These are phyloP conservation scores for Formica exsecta DNA, from an alignment of 1,140 invertebrate genomes.

Conservation along the genomic window DNA sequence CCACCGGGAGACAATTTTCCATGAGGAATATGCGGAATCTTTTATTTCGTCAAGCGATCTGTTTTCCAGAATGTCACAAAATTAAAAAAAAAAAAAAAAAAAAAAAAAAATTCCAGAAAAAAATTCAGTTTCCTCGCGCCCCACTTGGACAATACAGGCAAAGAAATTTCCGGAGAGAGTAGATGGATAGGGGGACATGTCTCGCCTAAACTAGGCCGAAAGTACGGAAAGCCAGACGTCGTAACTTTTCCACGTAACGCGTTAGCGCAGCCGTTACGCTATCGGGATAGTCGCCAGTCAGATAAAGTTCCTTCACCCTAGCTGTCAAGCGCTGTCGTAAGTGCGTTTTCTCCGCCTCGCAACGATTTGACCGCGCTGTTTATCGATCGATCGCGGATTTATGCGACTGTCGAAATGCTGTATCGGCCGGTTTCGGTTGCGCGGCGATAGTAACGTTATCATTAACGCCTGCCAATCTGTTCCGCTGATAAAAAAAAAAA, in stretches of 20 bases:
- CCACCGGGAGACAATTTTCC: too few relatives aligned
- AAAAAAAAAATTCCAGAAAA: too few relatives aligned
- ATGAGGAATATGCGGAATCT: too few relatives aligned
- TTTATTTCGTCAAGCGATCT: neutral
- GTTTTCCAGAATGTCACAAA: neutral
- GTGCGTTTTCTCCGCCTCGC: constrained; percentile 64
- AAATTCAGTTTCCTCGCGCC: too few relatives aligned
- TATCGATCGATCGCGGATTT: constrained; percentile 68
- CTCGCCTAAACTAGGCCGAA: constrained; percentile 46
- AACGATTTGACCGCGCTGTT: constrained; percentile 28
- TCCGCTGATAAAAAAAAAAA: constrained; percentile 28
- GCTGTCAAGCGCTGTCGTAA: constrained; percentile 55
- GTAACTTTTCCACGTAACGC: constrained; percentile 56
- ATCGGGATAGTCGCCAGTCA: constrained; percentile 60
- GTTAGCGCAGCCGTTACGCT: constrained; percentile 57
- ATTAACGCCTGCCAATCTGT: constrained; percentile 33
- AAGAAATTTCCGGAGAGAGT: constrained; percentile 43
- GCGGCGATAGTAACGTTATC: constrained; percentile 19
- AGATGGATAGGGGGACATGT: constrained; percentile 8
- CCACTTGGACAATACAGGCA: neutral
- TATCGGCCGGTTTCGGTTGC: constrained; percentile 34
- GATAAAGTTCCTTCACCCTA: constrained; percentile 69
- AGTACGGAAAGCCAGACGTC: constrained; percentile 62
- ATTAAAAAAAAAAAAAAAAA: neutral
- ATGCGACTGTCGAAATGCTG: constrained; percentile 53